Conservation (phyloP, 2,888 invertebrate genomes). For the Blomia tropicalis region DNA sequence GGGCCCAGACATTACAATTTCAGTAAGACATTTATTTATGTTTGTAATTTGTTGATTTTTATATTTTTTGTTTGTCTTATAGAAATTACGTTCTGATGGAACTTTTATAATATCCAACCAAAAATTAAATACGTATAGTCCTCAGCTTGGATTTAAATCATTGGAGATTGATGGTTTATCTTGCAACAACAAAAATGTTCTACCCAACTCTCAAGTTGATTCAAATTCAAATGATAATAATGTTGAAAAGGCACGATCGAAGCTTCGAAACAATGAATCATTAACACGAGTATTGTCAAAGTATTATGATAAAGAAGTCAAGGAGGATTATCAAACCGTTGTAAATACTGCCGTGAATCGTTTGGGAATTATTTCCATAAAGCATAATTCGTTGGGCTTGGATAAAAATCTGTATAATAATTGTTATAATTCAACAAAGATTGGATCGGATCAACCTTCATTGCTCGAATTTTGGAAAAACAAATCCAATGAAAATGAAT, state of each 20-base stretch:
- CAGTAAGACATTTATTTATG: too few relatives aligned
- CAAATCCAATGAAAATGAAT: too few relatives aligned
- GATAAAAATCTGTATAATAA: background rate
- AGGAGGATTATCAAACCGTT: slow-evolving; percentile 16
- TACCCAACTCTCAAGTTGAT: background rate
- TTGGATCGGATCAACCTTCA: background rate
- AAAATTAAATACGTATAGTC: slow-evolving; percentile 1
- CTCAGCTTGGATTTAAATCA: background rate
- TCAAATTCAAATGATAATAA: background rate
- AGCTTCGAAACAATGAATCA: background rate
- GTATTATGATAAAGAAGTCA: slow-evolving; percentile 2
- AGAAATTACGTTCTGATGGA: slow-evolving; percentile 17
- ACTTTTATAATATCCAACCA: slow-evolving; percentile 14
- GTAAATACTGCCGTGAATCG: slow-evolving; percentile 16
- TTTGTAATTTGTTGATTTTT: too few relatives aligned
- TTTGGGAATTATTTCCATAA: background rate
- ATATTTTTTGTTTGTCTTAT: background rate
- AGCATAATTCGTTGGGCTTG: background rate
- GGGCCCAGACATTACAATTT: too few relatives aligned
- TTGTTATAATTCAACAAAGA: background rate
- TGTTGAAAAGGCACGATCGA: background rate
- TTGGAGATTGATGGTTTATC: background rate
- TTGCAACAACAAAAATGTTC: background rate
- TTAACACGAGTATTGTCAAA: background rate
- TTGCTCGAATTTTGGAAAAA: background rate